Percentiles rank a stretch among this genome's conserved stretches.
Evolutionary conservation across 2,797 vertebrate species (phyloP).

Genomic region (Lutjanus campechanus): DNA sequence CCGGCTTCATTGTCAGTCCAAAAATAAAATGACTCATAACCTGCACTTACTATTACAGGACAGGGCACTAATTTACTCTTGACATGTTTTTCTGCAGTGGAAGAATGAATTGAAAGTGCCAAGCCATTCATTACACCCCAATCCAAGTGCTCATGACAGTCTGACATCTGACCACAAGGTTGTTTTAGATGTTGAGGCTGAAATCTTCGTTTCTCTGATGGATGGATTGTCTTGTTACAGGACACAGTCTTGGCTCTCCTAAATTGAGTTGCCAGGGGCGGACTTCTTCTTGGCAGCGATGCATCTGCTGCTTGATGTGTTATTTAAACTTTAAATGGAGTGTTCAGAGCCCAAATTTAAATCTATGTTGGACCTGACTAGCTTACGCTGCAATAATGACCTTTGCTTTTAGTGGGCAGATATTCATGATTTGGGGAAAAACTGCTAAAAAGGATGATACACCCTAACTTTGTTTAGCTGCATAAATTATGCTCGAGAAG

Average conservation of each 20-base stretch:
- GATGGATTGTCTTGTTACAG: conserved; percentile 42
- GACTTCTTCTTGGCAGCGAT: conserved; percentile 26
- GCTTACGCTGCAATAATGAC: background rate
- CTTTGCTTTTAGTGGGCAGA: conserved; percentile 34
- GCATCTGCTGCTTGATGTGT: conserved; percentile 29
- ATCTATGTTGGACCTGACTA: conserved; percentile 12
- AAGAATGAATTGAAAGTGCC: conserved; percentile 45
- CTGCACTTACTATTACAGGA: conserved; percentile 31
- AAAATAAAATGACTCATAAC: conserved; percentile 33
- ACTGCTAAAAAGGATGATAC: background rate
- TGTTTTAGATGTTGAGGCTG: conserved; percentile 50
- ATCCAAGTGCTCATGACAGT: conserved; percentile 38
- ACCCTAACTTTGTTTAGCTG: background rate
- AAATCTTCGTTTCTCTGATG: conserved; percentile 32
- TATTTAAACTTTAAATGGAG: conserved; percentile 37
- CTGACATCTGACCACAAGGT: conserved; percentile 39
- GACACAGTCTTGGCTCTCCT: conserved; percentile 20
- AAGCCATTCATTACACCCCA: conserved; percentile 30
- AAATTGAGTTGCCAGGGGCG: conserved; percentile 21
- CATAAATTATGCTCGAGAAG: conserved; percentile 32
- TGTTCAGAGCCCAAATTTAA: conserved; percentile 25
- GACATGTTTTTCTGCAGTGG: conserved; percentile 25
- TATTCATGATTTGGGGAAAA: background rate
- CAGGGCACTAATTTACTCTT: conserved; percentile 46
- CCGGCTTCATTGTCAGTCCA: conserved; percentile 32